phyloP scores from a whole-genome alignment of 2,888 invertebrate species.

The Dasysyrphus tricinctus region DNA sequence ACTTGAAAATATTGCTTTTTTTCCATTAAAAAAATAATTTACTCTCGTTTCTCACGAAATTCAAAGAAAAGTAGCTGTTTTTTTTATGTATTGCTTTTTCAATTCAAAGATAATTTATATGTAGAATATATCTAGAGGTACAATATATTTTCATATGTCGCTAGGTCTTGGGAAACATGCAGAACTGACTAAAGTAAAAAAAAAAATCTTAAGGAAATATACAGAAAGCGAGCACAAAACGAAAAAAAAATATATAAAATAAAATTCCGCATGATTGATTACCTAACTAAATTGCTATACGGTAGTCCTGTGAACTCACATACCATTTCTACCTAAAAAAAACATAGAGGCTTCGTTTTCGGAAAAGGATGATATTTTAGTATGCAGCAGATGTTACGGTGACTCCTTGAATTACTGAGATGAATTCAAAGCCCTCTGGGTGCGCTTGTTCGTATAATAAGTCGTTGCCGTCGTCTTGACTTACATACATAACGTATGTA shows the following conservation, averaged over 20 bases:
- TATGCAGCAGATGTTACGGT: slow-evolving; percentile 71
- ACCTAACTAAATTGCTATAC: slow-evolving; percentile 70
- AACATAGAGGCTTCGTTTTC: not conserved
- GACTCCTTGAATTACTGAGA: slow-evolving; percentile 39
- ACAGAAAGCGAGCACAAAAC: slow-evolving; percentile 35
- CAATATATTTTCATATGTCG: slow-evolving; percentile 17
- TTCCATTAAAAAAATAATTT: slow-evolving; percentile 73
- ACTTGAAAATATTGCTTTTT: slow-evolving; percentile 47
- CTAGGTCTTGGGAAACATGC: not conserved
- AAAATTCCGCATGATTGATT: slow-evolving; percentile 74
- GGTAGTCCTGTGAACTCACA: slow-evolving; percentile 9
- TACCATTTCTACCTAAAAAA: not conserved
- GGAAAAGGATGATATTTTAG: slow-evolving; percentile 44
- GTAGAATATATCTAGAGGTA: not conserved
- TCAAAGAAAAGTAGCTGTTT: slow-evolving; percentile 23
- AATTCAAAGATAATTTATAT: slow-evolving; percentile 12
- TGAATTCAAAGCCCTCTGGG: slow-evolving; percentile 18
- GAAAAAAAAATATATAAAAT: slow-evolving; percentile 27
- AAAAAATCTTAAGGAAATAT: slow-evolving; percentile 42
- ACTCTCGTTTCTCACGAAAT: slow-evolving; percentile 65
- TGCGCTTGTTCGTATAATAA: slow-evolving; percentile 37
- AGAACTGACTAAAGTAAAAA: slow-evolving; percentile 3
- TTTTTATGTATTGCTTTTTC: not conserved
- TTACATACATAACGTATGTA: no score
- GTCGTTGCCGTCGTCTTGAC: slow-evolving; percentile 23